Evolutionary conservation across 2,113 vertebrate genomes (phyloP), one percentile per base, ranked within the genome.

Genomic region (Jacana jacana): DNA sequence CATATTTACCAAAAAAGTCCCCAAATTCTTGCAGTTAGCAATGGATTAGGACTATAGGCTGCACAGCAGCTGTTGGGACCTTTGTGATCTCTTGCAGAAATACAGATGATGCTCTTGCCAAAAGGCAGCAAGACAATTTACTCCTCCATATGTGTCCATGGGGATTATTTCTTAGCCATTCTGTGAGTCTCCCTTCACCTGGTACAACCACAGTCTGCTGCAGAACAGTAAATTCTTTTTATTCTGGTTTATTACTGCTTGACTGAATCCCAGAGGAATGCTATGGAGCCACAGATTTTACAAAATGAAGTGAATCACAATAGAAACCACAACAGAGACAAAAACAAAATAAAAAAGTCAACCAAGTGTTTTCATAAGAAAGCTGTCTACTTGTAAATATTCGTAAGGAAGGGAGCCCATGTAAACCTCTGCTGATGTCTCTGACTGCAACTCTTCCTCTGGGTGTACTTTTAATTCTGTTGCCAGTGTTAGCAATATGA

Each of bases 401-500:
- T 90, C 80, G 17, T 97, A 97, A 77, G 93, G 63, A 86, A 95
- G 93, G 81, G 82, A 93, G 60, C 24, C 78, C 37, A 73, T 93
- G 86, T 96, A 98, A 97, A 92, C 85, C 72, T 97, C 60, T 93
- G 79, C 78, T 97, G 77, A 92, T 96, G 68, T 92, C 61, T 92
- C 97, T 98, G 97, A 98, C 97, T 97, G 85, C 84, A 92, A 79
- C 94, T 81, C 96, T 98, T 98, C 97, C 97, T 98, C 95, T 88
- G 98, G 88, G 93, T 98, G 91, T 97, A 95, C 97, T 98, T 99
- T 98, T 98, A 98, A 98, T 98, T 98, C 98, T 97, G 92, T 91
- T 96, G 96, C 95, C 91, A 96, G 88, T 98, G 98, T 98, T 98
- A 98, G 94, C 96, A 98, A 98, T 98, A 98, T 98, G 98, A 99